Evolutionary conservation across 2,888 invertebrate species (phyloP), one percentile per base, ranked within the genome.

Genomic region (Gandaritis pyraliata): DNA sequence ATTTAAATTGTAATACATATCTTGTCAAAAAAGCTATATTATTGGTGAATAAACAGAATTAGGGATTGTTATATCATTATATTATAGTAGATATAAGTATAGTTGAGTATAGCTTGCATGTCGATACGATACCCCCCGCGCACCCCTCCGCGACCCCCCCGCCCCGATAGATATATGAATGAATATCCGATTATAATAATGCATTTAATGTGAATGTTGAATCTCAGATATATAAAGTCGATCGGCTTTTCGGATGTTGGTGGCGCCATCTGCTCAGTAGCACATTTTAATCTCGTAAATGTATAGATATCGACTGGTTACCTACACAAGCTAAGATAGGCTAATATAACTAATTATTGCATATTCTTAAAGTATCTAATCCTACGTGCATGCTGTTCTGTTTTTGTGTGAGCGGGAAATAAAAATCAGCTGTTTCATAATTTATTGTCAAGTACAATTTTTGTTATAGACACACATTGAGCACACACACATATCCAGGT

Each of bases 101-200:
- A 43, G 30, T 29, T 43, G 43, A 43, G 36, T 48, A 45, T 45
- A 47, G 55, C 55, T 55, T 55, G 55, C 55, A 39, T 55, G 46
- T 46, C n/a, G 23, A 55, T 55, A 47, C 13, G 46, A 30, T 16
- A 29, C 16, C 55, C n/a, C n/a, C n/a, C n/a, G n/a, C n/a, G n/a
- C n/a, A n/a, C n/a, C n/a, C n/a, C n/a, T n/a, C n/a, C n/a, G n/a
- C n/a, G n/a, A n/a, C 29, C 55, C 13, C 55, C 55, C 33, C 43
- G 10, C 3, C 10, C 15, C 36, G 36, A 23, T 23, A 45, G 36
- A 47, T 48, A 48, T 45, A 45, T 43, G 30, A 53, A 54, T 46
- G 16, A 23, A 38, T 55, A 18, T n/a, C n/a, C n/a, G 38, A 18
- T 38, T 39, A 47, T 55, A 54, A 53, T n/a, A 30, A 55, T 16